These are phyloP conservation scores for Lycophotia porphyrea DNA, from an alignment of 2,888 invertebrate genomes.

Conservation along the genomic window DNA sequence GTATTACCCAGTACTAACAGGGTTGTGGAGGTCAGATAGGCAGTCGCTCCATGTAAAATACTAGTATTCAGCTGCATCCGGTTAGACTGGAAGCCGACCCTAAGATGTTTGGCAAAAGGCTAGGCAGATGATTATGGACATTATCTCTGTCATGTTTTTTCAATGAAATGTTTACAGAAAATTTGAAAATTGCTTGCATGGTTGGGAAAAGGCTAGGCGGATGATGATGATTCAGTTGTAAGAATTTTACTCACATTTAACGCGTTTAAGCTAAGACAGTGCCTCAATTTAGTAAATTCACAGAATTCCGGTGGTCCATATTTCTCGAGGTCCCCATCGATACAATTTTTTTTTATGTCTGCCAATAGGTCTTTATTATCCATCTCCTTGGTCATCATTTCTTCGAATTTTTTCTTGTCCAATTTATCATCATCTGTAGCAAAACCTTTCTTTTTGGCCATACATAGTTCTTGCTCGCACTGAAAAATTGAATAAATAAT, in stretches of 20 bases:
- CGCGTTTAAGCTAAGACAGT: conserved; percentile 16
- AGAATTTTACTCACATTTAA: conserved; percentile 41
- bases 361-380: conserved; percentile 20
- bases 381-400: conserved; percentile 37
- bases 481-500: conserved; percentile 43
- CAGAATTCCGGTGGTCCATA: conserved; percentile 46
- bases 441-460: conserved; percentile 67
- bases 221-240: background rate
- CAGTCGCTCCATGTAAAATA: no score
- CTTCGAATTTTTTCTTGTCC: conserved; percentile 59
- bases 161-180: no score
- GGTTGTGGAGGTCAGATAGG: no score
- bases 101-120: no score
- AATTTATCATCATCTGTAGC: conserved; percentile 67
- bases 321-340: conserved; percentile 38
- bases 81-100: no score
- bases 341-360: conserved; percentile 17
- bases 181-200: no score
- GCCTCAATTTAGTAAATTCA: conserved; percentile 38
- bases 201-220: no score
- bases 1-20: no score
- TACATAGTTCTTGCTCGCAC: conserved; percentile 71
- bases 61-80: no score
- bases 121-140: no score
- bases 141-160: no score